Base-by-base conservation (phyloP, 2,797 vertebrate genomes). In the Gephyroberyx darwinii region DNA sequence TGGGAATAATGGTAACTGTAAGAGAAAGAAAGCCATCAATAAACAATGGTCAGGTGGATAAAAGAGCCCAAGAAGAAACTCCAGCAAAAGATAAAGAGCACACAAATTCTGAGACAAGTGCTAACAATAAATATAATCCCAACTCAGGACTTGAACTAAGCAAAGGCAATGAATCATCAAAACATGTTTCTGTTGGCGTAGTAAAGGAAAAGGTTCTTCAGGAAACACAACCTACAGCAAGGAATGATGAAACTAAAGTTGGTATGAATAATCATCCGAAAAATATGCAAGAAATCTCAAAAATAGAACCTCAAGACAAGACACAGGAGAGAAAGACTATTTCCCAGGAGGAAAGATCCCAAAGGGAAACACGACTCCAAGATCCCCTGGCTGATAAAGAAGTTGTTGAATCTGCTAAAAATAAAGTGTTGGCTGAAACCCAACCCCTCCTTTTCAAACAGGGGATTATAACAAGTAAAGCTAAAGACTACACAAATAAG, bases 1-100 rank as follows among this genome's bases (percentile, higher is more conserved):
- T 77, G 57, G 88, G 89, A 71, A 91, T 92, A 81, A 89, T 83
- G 83, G 89, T 92, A 51, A 88, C 69, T 47, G 85, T 91, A 10
- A 83, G 61, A 69, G 89, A 90, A 74, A 88, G 81, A 78, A 65
- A 71, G 9, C 39, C 65, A 51, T 52, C 63, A 51, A 13, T 45
- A n/a, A 74, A n/a, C 31, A 31, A 10, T 8, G 47, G 4, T 47
- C 57, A 71, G 12, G 64, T 10, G 43, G 47, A 84, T 33, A 41
- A 73, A 70, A 69, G 1, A 33, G 43, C 8, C 31, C 66, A 37
- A 69, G 68, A 84, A 31, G 20, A 75, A 58, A 54, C 53, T 0
- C 45, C 20, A 51, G 20, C 17, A 57, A 53, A 78, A 69, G 74
- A 80, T 12, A 61, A 51, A 54, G 65, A 81, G 17, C n/a, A 33